Evolutionary conservation across 2,797 vertebrate genomes (phyloP), one percentile per base, ranked within the genome.

Genomic region (Enteromius unitaeniatus): DNA sequence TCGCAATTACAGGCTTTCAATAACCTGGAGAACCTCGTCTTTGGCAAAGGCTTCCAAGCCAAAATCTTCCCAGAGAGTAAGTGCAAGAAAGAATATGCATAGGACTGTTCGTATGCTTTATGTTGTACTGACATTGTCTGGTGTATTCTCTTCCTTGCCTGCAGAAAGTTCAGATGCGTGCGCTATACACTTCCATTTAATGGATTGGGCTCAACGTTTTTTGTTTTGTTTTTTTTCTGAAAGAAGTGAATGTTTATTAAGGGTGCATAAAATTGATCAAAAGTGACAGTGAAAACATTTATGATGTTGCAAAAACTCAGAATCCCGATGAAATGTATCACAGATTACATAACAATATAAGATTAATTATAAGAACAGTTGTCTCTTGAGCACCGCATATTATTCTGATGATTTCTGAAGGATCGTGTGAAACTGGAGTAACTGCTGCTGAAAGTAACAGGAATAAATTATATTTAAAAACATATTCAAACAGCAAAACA

Each of bases 51-150:
- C 70, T 99, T 99, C 92, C 98, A 99, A 92, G 97, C 96, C 34
- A 99, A 99, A 92, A 97, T 99, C 84, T 99, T 99, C 86, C 98
- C 97, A 0, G 98, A 99, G 89, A 96, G 98, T 99, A 91, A 97
- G 97, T 94, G 14, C 2, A 13, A 28, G 23, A 62, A 7, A 62
- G 60, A 62, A 62, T 28, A 6, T 14, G 23, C 23, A 23, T 1
- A 19, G 4, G n/a, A 64, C 19, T 13, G 28, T 73, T 23, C 6
- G 14, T 17, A 40, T 7, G n/a, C 31, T 9, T 11, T 51, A 19
- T 49, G 26, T 11, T 17, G 28, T 40, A 23, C 13, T 60, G 34
- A 15, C 26, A 23, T 77, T 77, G 51, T 60, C 53, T 40, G 53
- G 21, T 62, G n/a, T 60, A 62, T 60, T n/a, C 14, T 77, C 51